Conservation (phyloP, 2,113 vertebrate genomes). For the Lethenteron reissneri region DNA sequence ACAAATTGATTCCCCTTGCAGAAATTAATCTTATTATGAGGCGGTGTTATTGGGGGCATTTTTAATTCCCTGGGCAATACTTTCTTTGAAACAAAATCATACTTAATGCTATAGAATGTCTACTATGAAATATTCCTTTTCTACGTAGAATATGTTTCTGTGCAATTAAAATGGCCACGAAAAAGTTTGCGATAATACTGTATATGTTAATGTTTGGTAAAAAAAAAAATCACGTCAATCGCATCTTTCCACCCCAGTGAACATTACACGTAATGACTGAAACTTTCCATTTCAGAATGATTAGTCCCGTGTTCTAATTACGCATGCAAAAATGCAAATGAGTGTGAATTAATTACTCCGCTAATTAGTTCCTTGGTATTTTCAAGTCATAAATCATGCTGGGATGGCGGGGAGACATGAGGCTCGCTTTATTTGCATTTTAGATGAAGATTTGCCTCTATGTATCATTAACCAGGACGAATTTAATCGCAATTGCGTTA, state of each 20-base stretch:
- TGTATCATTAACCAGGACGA: conserved; percentile 1
- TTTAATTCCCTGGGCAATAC: too few species aligned
- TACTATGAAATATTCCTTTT: too few species aligned
- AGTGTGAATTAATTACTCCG: conserved; percentile 5
- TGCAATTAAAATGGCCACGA: background rate
- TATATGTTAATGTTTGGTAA: background rate
- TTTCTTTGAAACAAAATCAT: too few species aligned
- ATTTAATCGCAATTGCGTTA: background rate
- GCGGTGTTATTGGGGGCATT: too few species aligned
- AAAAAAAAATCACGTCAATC: background rate
- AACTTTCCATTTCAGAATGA: conserved; percentile 1
- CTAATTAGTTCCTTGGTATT: conserved; percentile 6
- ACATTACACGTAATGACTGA: conserved; percentile 7
- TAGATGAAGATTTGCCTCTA: background rate
- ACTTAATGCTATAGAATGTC: too few species aligned
- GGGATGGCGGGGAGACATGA: background rate
- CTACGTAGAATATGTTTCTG: too few species aligned
- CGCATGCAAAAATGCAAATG: conserved; percentile 6
- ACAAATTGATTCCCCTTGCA: too few species aligned
- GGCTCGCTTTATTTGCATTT: background rate
- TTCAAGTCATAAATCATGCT: conserved; percentile 3
- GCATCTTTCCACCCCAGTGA: conserved; percentile 4
- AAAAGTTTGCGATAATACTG: background rate
- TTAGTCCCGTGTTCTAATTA: conserved; percentile 1
- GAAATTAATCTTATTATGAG: too few species aligned